Evolutionary conservation across 2,113 vertebrate genomes (phyloP).

Genomic region (Diphyllodes magnificus): DNA sequence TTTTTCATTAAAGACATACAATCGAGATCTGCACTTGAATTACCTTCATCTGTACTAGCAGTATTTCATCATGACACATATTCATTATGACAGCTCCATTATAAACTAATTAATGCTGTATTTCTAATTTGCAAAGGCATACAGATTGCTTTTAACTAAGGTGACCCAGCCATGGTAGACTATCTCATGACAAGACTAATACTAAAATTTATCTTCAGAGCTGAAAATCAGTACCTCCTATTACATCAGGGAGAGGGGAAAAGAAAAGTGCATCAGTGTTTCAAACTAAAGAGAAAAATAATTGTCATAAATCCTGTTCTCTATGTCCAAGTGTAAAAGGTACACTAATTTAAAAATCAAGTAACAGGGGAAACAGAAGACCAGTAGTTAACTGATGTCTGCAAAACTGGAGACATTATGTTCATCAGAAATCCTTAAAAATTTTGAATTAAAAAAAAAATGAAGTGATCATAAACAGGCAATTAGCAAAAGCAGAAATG

Average conservation of each 20-base stretch:
- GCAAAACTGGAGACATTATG: neutral
- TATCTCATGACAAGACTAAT: neutral
- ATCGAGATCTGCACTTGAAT: neutral
- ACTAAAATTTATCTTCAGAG: neutral
- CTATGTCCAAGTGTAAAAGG: neutral
- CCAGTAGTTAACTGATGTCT: neutral
- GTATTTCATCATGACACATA: neutral
- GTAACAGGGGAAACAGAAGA: neutral
- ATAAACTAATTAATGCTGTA: neutral
- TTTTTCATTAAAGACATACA: neutral
- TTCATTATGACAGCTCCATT: neutral
- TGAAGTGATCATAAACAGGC: neutral
- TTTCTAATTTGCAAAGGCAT: neutral
- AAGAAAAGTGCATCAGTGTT: neutral
- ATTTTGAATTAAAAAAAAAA: neutral
- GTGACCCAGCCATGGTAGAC: neutral
- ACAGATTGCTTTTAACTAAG: neutral
- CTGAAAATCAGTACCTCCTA: neutral
- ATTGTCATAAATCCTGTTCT: neutral
- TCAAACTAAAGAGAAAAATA: neutral
- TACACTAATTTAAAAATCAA: neutral
- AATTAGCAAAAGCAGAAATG: neutral
- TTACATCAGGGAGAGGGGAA: rapidly evolving
- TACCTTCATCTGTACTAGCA: neutral
- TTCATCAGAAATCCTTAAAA: neutral